These are phyloP conservation scores for Protosalanx chinensis DNA, from an alignment of 2,797 vertebrate species.

Conservation along the genomic window DNA sequence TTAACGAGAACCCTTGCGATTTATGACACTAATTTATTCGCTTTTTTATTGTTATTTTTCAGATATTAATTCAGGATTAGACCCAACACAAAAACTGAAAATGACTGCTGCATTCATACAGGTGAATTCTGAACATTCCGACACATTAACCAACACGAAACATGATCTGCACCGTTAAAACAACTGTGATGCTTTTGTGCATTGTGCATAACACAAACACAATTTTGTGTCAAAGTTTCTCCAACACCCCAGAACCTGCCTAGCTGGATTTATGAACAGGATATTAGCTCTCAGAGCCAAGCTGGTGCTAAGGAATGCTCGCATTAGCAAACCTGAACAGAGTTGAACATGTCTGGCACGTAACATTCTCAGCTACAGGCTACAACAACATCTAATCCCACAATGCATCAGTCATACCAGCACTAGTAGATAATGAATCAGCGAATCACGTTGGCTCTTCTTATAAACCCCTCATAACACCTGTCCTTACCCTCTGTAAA, in stretches of 20 bases:
- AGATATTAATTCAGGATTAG: no score
- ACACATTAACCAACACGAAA: no score
- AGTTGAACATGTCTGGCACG: neutral
- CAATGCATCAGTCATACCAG: neutral
- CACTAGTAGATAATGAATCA: neutral
- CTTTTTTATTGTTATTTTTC: no score
- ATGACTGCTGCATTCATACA: no score
- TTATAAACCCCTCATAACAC: neutral
- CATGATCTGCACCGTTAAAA: no score
- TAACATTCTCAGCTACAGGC: neutral
- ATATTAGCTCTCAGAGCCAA: conserved; percentile 3
- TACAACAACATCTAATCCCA: neutral
- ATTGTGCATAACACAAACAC: neutral
- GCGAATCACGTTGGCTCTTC: neutral
- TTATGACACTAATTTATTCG: neutral
- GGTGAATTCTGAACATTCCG: no score
- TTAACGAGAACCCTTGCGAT: conserved; percentile 17
- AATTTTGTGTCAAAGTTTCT: neutral
- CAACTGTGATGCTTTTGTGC: no score
- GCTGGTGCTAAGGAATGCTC: neutral
- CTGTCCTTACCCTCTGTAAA: neutral
- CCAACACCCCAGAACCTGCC: neutral
- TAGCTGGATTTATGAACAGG: neutral
- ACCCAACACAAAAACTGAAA: no score
- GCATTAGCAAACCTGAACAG: neutral